Base-by-base conservation (phyloP, 2,888 invertebrate species). In the Saturnia japonica region DNA sequence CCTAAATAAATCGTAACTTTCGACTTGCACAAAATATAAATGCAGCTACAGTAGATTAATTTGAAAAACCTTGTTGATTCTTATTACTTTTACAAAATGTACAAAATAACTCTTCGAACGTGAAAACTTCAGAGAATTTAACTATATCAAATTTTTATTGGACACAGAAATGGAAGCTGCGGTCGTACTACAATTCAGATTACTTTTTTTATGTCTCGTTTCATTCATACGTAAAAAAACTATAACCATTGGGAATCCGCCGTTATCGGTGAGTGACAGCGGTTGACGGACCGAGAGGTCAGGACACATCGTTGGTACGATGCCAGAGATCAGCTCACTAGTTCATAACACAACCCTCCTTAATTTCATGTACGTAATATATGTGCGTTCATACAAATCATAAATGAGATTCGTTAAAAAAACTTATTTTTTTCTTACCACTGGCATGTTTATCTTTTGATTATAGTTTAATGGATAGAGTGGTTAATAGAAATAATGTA, bases 291-390 rank as follows among this genome's bases (percentile, higher is more conserved):
- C 76, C 75, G 81, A 85, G 89, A 89, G 91, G 91, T 91, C 91
- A 91, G 92, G 90, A 89, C 83, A 86, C 80, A 78, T 87, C 89
- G 89, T 90, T 93, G 91, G 91, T 92, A 92, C 81, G 82, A 81
- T 82, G 87, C 86, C 89, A 90, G 88, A 83, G 83, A 84, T 78
- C 82, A 76, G 74, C 72, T 75, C 81, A 81, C 80, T 70, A 72
- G 75, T 76, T 74, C 76, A 72, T 73, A 68, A 70, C 71, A 67
- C 76, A 78, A 74, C 77, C 75, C 76, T 78, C 76, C 68, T 73
- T 64, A 73, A 77, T 78, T 76, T 73, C 74, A 72, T 73, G 71
- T 74, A 76, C 43, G 60, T 68, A 76, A 34, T 47, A 62, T 71
- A 51, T 51, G 51, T 78, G 74, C 71, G 68, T 74, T 60, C 54